phyloP scores from a whole-genome alignment of 2,797 vertebrate species.

The Cyclopterus lumpus region DNA sequence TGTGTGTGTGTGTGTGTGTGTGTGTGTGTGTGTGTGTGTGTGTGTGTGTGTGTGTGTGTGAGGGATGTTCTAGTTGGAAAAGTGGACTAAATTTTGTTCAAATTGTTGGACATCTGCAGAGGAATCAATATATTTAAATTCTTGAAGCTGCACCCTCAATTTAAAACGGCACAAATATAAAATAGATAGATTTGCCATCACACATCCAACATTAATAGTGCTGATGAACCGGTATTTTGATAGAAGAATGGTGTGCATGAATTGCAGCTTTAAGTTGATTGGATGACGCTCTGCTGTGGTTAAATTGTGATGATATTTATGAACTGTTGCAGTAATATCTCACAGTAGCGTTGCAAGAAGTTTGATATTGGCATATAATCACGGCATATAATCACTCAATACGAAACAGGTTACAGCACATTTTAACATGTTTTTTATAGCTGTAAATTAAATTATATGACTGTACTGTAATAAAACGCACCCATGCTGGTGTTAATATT shows the following conservation, averaged over 20 bases:
- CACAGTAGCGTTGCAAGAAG: not conserved
- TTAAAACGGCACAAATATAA: not conserved
- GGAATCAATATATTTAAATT: not conserved
- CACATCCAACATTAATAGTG: not conserved
- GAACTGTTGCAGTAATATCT: conserved; percentile 9
- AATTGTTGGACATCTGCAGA: not conserved
- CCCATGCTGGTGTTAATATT: not conserved
- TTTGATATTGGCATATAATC: conserved; percentile 1
- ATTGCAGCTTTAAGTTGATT: not conserved
- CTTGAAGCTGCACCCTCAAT: not conserved
- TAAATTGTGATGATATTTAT: not conserved
- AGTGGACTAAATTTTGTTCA: not conserved
- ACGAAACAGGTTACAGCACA: not conserved
- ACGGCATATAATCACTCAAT: conserved; percentile 12
- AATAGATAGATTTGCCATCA: not conserved
- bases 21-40: conserved; percentile 45
- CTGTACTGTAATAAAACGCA: not conserved
- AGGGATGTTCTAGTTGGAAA: conserved; percentile 55
- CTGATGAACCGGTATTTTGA: not conserved
- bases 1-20: conserved; percentile 41
- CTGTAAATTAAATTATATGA: not conserved
- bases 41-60: conserved; percentile 41
- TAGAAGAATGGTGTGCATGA: not conserved
- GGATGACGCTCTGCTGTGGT: not conserved
- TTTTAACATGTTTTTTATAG: not conserved